These are phyloP conservation scores for Arothron firmamentum DNA, from an alignment of 2,113 vertebrate species.

Conservation along the genomic window DNA sequence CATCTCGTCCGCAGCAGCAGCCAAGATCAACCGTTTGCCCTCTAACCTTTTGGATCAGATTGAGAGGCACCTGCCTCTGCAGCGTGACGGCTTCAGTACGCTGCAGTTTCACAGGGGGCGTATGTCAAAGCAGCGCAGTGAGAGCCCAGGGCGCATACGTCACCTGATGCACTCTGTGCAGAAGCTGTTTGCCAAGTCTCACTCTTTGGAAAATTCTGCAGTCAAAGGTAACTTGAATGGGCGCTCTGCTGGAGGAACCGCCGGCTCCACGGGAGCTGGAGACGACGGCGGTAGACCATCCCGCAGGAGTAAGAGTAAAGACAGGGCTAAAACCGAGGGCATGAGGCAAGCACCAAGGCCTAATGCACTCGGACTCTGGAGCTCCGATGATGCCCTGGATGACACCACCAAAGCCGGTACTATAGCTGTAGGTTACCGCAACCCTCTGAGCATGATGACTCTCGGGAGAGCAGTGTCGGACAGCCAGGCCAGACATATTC, in stretches of 20 bases:
- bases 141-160: conserved; percentile 95
- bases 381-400: conserved; percentile 89
- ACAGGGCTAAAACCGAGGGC: conserved; percentile 87
- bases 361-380: conserved; percentile 82
- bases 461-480: conserved; percentile 77
- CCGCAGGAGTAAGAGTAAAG: conserved; percentile 95
- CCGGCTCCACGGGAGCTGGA: conserved; percentile 25
- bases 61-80: conserved; percentile 93
- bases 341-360: conserved; percentile 86
- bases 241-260: conserved; percentile 58
- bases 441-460: conserved; percentile 92
- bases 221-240: conserved; percentile 84
- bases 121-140: conserved; percentile 87
- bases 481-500: conserved; percentile 82
- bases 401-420: conserved; percentile 79
- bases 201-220: conserved; percentile 84
- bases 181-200: conserved; percentile 88
- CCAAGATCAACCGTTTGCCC: conserved; percentile 86
- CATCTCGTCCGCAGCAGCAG: conserved; percentile 74
- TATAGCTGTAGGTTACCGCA: conserved; percentile 78
- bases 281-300: conserved; percentile 81
- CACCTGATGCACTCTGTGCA: conserved; percentile 97
- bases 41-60: conserved; percentile 96
- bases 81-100: conserved; percentile 95
- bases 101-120: conserved; percentile 89